phyloP scores from a whole-genome alignment of 2,888 invertebrate genomes.

The Monochamus alternatus region DNA sequence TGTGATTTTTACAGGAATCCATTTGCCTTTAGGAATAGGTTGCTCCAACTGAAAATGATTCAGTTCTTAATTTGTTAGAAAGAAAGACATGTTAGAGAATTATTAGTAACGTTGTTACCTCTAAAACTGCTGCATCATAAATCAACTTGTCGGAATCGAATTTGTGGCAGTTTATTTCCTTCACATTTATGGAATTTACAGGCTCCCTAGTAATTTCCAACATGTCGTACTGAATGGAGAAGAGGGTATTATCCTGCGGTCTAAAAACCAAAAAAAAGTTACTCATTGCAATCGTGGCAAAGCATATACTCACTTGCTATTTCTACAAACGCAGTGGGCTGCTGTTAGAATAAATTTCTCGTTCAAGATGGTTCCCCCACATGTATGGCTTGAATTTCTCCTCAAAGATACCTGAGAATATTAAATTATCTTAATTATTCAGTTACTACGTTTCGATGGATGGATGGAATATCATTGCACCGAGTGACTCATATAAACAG shows the following conservation, averaged over 20 bases:
- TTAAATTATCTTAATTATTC: neutral
- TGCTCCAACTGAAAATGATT: conserved; percentile 45
- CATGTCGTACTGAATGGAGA: conserved; percentile 56
- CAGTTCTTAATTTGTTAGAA: neutral
- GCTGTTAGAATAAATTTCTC: conserved; percentile 54
- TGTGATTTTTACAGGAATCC: conserved; percentile 53
- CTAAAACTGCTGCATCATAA: conserved; percentile 56
- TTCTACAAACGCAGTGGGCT: conserved; percentile 52
- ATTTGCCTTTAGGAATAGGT: conserved; percentile 53
- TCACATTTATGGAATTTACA: conserved; percentile 50
- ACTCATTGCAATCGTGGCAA: neutral
- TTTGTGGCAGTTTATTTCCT: conserved; percentile 53
- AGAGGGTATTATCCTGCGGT: conserved; percentile 48
- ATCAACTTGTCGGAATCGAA: conserved; percentile 50
- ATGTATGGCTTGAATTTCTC: conserved; percentile 46
- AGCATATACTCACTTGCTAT: conserved; percentile 36
- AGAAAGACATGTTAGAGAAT: neutral
- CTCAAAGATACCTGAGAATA: conserved; percentile 46
- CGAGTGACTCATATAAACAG: too few relatives aligned
- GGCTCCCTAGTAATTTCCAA: conserved; percentile 50
- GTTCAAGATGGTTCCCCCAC: conserved; percentile 55
- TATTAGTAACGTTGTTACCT: conserved; percentile 39
- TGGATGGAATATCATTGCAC: too few relatives aligned
- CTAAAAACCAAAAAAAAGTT: conserved; percentile 31
- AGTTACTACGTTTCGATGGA: neutral